Percentiles rank a stretch among this genome's conserved stretches.
Conservation (phyloP, 2,797 vertebrate genomes). For the Paguma larvata region DNA sequence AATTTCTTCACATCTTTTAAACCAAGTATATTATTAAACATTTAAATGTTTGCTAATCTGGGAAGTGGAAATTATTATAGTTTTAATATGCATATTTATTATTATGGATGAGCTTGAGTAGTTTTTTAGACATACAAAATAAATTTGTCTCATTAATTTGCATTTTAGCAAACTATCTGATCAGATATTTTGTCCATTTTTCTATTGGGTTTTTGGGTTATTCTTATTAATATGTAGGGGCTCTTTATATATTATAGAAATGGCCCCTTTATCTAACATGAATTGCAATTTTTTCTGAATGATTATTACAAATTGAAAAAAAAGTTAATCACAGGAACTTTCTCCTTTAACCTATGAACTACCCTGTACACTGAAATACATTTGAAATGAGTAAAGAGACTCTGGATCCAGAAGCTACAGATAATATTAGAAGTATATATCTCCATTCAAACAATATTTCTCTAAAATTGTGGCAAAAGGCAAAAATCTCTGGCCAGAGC, state of each 20-base stretch:
- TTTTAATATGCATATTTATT: background rate
- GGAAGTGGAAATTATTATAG: background rate
- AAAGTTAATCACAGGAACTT: background rate
- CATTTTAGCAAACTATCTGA: background rate
- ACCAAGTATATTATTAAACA: background rate
- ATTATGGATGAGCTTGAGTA: background rate
- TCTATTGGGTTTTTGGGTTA: background rate
- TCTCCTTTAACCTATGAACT: background rate
- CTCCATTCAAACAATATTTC: background rate
- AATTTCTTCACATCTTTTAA: slow-evolving; percentile 22
- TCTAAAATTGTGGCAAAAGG: slow-evolving; percentile 24
- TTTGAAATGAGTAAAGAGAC: slow-evolving; percentile 32
- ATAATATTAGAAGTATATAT: background rate
- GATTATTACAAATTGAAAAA: slow-evolving; percentile 27
- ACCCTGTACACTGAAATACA: slow-evolving; percentile 19
- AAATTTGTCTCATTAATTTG: background rate
- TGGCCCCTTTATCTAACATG: slow-evolving; percentile 37
- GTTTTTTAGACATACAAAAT: background rate
- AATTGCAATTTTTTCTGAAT: slow-evolving; percentile 3
- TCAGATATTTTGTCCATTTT: background rate
- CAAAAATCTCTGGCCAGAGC: slow-evolving; percentile 7
- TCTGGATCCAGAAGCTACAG: background rate
- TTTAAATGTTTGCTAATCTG: slow-evolving; percentile 24
- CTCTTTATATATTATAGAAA: background rate
- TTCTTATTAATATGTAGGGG: slow-evolving; percentile 15